Conservation (phyloP, 2,113 vertebrate species). For the Orientallactaga bullata region DNA sequence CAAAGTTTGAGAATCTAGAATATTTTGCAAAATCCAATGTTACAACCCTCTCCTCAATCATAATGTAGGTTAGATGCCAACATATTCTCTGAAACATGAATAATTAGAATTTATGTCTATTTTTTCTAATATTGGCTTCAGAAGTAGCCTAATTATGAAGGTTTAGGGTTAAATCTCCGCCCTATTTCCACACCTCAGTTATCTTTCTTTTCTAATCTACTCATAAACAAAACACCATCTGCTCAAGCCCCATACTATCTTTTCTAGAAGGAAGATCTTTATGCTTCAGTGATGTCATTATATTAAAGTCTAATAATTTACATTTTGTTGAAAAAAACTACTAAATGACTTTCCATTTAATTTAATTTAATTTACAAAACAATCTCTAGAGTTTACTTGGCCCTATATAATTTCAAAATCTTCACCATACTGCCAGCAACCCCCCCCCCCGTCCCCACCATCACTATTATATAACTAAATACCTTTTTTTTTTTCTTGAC, state of each 20-base stretch:
- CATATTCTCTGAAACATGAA: not conserved
- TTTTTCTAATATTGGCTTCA: not conserved
- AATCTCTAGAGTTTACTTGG: not conserved
- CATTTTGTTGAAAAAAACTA: not conserved
- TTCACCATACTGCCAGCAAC: no score
- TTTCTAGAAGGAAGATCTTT: not conserved
- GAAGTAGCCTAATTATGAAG: not conserved
- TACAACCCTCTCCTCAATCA: not conserved
- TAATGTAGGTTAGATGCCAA: not conserved
- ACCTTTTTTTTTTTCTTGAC: not conserved
- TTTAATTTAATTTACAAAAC: not conserved
- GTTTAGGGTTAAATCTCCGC: not conserved
- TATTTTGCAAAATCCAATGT: constrained; percentile 1
- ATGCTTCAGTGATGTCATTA: not conserved
- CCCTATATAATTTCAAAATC: not conserved
- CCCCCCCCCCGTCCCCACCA: no score
- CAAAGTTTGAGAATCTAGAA: not conserved
- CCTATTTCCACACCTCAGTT: not conserved
- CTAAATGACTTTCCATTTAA: not conserved
- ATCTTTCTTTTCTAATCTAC: not conserved
- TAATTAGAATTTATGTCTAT: not conserved
- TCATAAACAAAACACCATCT: not conserved
- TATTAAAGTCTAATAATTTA: not conserved
- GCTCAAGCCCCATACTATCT: not conserved
- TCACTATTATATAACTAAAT: no score